Conservation (phyloP, 2,113 vertebrate genomes). For the Notothenia rossii region DNA sequence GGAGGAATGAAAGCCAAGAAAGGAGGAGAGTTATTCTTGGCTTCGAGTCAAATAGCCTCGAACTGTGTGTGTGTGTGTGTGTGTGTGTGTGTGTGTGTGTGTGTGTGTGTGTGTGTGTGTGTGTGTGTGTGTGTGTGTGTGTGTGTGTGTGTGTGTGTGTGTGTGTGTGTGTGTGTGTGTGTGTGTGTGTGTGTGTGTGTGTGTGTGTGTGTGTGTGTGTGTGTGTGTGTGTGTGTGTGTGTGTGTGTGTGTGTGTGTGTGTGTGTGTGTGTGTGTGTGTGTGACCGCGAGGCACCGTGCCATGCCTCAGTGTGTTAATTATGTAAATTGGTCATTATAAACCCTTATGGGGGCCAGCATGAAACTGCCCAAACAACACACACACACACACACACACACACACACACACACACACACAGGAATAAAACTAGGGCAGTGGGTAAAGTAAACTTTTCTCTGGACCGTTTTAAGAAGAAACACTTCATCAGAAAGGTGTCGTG, state of each 20-base stretch:
- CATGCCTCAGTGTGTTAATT: constrained; percentile 79
- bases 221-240: not conserved
- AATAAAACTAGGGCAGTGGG: constrained; percentile 43
- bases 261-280: constrained; percentile 29
- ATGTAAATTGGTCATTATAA: constrained; percentile 79
- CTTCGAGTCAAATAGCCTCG: not conserved
- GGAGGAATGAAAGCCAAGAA: constrained; percentile 23
- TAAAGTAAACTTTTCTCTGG: constrained; percentile 35
- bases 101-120: too few relatives aligned
- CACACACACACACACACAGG: too few relatives aligned
- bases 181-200: not conserved
- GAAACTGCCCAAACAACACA: constrained; percentile 46
- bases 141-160: too few relatives aligned
- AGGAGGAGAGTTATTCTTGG: constrained; percentile 34
- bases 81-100: too few relatives aligned
- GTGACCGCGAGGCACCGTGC: constrained; percentile 48
- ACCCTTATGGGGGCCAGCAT: constrained; percentile 56
- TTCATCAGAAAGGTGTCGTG: constrained; percentile 29
- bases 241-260: constrained; percentile 33
- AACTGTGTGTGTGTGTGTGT: too few relatives aligned
- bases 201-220: too few relatives aligned
- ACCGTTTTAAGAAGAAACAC: constrained; percentile 12
- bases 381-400: constrained; percentile 21
- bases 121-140: too few relatives aligned
- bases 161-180: constrained; percentile 30